Evolutionary conservation across 2,113 vertebrate species (phyloP), one percentile per base, ranked within the genome.

Genomic region (Sigmodon hispidus): DNA sequence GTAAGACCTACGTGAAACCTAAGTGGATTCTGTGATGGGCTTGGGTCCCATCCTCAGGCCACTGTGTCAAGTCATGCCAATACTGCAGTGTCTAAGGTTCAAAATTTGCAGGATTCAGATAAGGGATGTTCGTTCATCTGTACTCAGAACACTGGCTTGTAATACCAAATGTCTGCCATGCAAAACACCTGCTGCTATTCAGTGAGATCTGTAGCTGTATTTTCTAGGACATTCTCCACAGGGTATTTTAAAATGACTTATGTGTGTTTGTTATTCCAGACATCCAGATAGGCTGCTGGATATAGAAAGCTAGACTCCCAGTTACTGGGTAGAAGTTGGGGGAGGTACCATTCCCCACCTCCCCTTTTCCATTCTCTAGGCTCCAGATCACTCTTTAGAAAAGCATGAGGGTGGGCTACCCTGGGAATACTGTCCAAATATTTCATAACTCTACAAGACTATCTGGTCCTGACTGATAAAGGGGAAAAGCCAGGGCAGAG

Each of bases 351-450:
- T 19, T 34, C 87, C 65, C n/a, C 69, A 36, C 21, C 59, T 91
- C 43, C 63, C 86, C 87, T 92, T 70, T 83, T 91, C 94, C 45
- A 73, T 26, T 83, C 40, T 63, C 43, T 76, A 43, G 6, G 61
- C 40, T 75, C 45, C 72, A 89, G 87, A 21, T 93, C 50, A 88
- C 70, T 24, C 63, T 85, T 92, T 76, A 91, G 86, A 48, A 84
- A 88, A 90, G 75, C 31, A 67, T 63, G 80, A 45, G 70, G 31
- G 19, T 43, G 67, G 59, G 50, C 75, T 90, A 65, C 36, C 61
- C 76, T 10, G 16, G 85, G 63, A 61, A 95, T 52, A 61, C 10
- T 29, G 59, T 80, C n/a, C 40, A 96, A 52, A 69, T 70, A 93
- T 9, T 36, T 72, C 40, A 89, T 3, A 90, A 80, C 76, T 89